Conservation (phyloP, 2,888 invertebrate species). For the Neoascia interrupta region DNA sequence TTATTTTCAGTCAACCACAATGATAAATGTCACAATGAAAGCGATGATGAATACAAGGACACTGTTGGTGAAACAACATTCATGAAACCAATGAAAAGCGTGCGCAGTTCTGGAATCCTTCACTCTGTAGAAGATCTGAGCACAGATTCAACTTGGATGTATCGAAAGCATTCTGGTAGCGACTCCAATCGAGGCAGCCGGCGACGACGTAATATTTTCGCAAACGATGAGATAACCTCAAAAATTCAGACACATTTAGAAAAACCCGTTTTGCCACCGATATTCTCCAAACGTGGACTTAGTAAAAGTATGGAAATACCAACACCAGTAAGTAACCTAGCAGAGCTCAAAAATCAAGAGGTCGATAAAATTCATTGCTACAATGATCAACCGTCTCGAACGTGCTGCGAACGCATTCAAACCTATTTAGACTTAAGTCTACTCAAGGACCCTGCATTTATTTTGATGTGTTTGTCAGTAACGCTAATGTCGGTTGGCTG, state of each 20-base stretch:
- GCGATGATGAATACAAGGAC: slow-evolving; percentile 82
- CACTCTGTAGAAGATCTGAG: slow-evolving; percentile 88
- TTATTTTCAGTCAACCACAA: slow-evolving; percentile 69
- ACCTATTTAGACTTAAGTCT: slow-evolving; percentile 85
- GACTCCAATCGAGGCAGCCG: slow-evolving; percentile 79
- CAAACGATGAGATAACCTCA: slow-evolving; percentile 78
- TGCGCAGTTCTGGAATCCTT: slow-evolving; percentile 85
- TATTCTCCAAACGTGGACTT: slow-evolving; percentile 77
- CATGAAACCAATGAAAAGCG: slow-evolving; percentile 83
- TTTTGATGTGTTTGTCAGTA: slow-evolving; percentile 86
- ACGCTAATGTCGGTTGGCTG: slow-evolving; percentile 89
- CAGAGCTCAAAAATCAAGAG: slow-evolving; percentile 72
- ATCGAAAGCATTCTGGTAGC: slow-evolving; percentile 81
- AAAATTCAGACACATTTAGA: slow-evolving; percentile 78
- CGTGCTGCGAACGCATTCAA: slow-evolving; percentile 77
- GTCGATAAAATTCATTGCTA: slow-evolving; percentile 76
- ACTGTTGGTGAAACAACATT: slow-evolving; percentile 81
- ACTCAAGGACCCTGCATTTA: slow-evolving; percentile 85
- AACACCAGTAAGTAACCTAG: slow-evolving; percentile 78
- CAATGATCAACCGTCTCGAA: slow-evolving; percentile 76
- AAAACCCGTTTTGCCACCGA: slow-evolving; percentile 76
- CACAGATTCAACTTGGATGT: slow-evolving; percentile 88
- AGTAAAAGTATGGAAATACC: slow-evolving; percentile 80
- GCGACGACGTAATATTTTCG: slow-evolving; percentile 77
- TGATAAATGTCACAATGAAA: slow-evolving; percentile 74